These are phyloP conservation scores for Miopithecus talapoin DNA, from an alignment of 2,797 vertebrate species.

Conservation along the genomic window DNA sequence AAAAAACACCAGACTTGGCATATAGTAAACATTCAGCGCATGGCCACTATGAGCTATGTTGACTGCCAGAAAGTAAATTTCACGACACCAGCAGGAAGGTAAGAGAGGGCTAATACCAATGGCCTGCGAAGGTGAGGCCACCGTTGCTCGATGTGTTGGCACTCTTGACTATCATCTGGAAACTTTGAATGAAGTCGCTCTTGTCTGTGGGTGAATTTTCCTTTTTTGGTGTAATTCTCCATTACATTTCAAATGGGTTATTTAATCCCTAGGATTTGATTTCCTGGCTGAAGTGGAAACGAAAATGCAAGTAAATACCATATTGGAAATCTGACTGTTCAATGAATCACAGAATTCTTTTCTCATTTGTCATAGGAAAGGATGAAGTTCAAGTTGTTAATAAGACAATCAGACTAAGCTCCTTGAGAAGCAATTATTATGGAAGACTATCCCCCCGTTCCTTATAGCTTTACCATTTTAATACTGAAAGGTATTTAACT, in stretches of 20 bases:
- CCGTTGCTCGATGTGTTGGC: neutral
- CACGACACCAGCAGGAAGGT: neutral
- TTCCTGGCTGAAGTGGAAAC: constrained; percentile 50
- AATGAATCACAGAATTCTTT: constrained; percentile 51
- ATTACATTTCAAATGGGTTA: neutral
- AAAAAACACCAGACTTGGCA: neutral
- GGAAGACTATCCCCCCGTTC: neutral
- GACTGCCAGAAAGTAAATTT: neutral
- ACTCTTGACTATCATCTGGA: neutral
- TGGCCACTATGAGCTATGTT: neutral
- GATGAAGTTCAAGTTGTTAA: constrained; percentile 60
- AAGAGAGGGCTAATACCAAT: fast-evolving
- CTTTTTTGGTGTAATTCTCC: neutral
- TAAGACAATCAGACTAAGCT: constrained; percentile 44
- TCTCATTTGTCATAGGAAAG: constrained; percentile 55
- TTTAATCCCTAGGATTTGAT: constrained; percentile 60
- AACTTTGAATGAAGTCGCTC: neutral
- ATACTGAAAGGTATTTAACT: constrained; percentile 68
- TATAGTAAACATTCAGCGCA: fast-evolving
- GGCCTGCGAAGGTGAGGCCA: neutral
- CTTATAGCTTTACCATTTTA: constrained; percentile 35
- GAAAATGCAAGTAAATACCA: constrained; percentile 60
- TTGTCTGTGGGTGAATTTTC: neutral
- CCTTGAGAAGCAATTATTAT: constrained; percentile 52
- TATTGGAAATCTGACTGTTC: constrained; percentile 66